Evolutionary conservation across 2,888 invertebrate species (phyloP).

Genomic region (Dorcus hopei): DNA sequence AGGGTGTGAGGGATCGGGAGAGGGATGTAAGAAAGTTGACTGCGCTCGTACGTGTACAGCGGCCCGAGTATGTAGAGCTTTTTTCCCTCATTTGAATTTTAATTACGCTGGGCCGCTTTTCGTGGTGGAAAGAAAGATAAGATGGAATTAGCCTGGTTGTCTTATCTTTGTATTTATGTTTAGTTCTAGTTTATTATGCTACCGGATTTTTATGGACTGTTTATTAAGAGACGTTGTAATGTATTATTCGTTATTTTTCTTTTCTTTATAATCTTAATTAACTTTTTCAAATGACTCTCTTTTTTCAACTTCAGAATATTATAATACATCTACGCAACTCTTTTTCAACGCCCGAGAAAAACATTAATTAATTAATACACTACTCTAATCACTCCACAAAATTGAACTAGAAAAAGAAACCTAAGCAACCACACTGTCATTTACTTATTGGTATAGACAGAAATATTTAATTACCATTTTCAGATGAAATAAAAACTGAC

Average conservation of each 20-base stretch:
- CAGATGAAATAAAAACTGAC: too few species aligned
- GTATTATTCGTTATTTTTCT: conserved; percentile 11
- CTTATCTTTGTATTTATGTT: conserved; percentile 31
- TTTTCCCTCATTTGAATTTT: conserved; percentile 45
- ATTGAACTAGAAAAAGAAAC: too few species aligned
- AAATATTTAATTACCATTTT: too few species aligned
- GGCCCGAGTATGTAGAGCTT: conserved; percentile 45
- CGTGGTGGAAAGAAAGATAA: conserved; percentile 28
- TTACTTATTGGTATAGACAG: too few species aligned
- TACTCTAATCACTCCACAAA: too few species aligned
- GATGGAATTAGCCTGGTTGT: conserved; percentile 24
- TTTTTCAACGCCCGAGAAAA: too few species aligned
- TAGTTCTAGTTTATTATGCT: conserved; percentile 27
- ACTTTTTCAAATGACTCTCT: not conserved
- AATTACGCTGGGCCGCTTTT: conserved; percentile 44
- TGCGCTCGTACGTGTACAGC: conserved; percentile 51
- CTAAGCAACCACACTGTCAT: too few species aligned
- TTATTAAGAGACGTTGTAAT: conserved; percentile 16
- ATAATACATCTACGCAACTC: too few species aligned
- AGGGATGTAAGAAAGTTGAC: conserved; percentile 47
- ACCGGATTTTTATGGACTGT: conserved; percentile 24
- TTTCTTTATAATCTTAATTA: conserved; percentile 4
- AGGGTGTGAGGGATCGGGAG: conserved; percentile 11
- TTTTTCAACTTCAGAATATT: not conserved
- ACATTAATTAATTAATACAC: too few species aligned